Evolutionary conservation across 2,113 vertebrate species (phyloP), one percentile per base, ranked within the genome.

Genomic region (Prionailurus bengalensis): DNA sequence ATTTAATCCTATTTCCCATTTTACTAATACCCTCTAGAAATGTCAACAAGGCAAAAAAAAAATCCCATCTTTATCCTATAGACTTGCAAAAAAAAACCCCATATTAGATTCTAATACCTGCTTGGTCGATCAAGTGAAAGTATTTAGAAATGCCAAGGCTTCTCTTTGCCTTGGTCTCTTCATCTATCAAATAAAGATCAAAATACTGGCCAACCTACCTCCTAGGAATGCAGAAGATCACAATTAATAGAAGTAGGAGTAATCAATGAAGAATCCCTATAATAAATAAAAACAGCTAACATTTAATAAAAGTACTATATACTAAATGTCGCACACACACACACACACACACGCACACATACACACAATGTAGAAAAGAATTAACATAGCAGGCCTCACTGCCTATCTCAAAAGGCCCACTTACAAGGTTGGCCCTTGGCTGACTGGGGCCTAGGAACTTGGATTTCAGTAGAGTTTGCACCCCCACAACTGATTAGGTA

Each of bases 1-100:
- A 95, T 78, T 70, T 82, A 84, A 95, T 58, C 42, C 55, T 93
- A 91, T 48, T 84, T 93, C 36, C 31, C 76, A 93, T 80, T 82
- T 95, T 73, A 90, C 73, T 53, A 94, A 65, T 36, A 9, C 39
- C 74, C 87, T 76, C 66, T 27, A 97, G 39, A 91, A 94, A 94
- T 7, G 63, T 45, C 58, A 91, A 91, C 33, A 90, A 53, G 21
- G 36, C 31, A 78, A 65, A 55, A 89, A 55, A 89, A n/a, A 70
- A 15, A 74, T 36, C 2, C 27, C 9, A 29, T 76, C 42, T 84
- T 66, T 63, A 66, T 23, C 39, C 74, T 93, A 25, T 6, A 14
- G 66, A 55, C 27, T 36, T 79, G 15, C 36, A 85, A 68, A 91
- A 95, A 42, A 16, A 65, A 53, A 45, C 0, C 8, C 45, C 15